Percentiles rank a stretch among this genome's conserved stretches.
phyloP scores from a whole-genome alignment of 2,797 vertebrate species.

The Octomys mimax region DNA sequence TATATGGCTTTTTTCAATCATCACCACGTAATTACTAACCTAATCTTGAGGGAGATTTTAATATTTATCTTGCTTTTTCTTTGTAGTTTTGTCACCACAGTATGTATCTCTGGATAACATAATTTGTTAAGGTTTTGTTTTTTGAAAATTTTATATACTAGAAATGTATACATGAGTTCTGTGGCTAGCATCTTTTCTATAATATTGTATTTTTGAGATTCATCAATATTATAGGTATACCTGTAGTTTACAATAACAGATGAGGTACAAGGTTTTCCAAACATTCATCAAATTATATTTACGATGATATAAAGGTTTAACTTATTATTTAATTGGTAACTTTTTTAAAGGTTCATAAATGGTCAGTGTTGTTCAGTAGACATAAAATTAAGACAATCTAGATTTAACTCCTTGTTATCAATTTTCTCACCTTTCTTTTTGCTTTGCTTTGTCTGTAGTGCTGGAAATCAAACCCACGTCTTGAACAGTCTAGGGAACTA shows the following conservation, averaged over 20 bases:
- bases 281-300: background rate
- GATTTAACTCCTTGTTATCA: conserved; percentile 1
- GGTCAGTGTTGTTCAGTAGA: conserved; percentile 7
- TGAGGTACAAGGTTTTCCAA: background rate
- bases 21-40: background rate
- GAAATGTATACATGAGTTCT: background rate
- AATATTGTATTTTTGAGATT: background rate
- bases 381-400: conserved; percentile 24
- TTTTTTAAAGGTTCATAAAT: conserved; percentile 27
- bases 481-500: background rate
- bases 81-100: conserved; percentile 19
- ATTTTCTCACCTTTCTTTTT: conserved; percentile 58
- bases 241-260: background rate
- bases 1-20: background rate
- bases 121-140: background rate
- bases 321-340: background rate
- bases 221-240: background rate
- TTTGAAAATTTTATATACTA: background rate
- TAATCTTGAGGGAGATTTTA: background rate
- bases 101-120: background rate
- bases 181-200: background rate
- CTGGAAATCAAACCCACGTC: background rate
- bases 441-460: background rate
- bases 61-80: conserved; percentile 48
- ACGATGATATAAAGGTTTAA: background rate